Conservation (phyloP, 2,113 vertebrate species). For the Amblyopsis rosae region DNA sequence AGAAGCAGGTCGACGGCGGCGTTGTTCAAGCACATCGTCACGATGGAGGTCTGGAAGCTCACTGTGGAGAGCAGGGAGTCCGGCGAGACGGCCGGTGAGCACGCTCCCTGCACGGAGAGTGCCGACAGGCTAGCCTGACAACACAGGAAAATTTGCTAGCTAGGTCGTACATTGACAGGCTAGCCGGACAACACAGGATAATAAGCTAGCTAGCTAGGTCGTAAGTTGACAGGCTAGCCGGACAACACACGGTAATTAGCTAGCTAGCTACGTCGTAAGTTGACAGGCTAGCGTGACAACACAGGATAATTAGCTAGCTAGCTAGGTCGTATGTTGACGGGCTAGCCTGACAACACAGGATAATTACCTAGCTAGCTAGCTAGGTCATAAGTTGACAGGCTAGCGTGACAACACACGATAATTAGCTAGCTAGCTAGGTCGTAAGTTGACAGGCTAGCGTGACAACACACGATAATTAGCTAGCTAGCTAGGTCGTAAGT, state of each 20-base stretch:
- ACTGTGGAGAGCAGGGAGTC: conserved; percentile 15
- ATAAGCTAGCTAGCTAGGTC: background rate
- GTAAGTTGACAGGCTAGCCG: conserved; percentile 40
- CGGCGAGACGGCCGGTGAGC: conserved; percentile 15
- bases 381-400: conserved; percentile 6
- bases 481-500: background rate
- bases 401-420: conserved; percentile 45
- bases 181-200: too few relatives aligned
- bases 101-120: conserved; percentile 46
- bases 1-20: conserved; percentile 43
- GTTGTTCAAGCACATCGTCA: conserved; percentile 51
- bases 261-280: background rate
- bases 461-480: too few relatives aligned
- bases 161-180: background rate
- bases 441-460: too few relatives aligned
- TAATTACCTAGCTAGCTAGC: background rate
- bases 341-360: too few relatives aligned
- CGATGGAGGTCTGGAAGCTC: conserved; percentile 43
- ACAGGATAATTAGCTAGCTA: too few relatives aligned
- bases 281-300: too few relatives aligned
- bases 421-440: background rate
- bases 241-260: conserved; percentile 5
- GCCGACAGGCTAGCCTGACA: conserved; percentile 54
- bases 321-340: too few relatives aligned
- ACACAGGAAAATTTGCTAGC: conserved; percentile 2